These are phyloP conservation scores for Drosophila gunungcola DNA, from an alignment of 1,140 invertebrate species.

Conservation along the genomic window DNA sequence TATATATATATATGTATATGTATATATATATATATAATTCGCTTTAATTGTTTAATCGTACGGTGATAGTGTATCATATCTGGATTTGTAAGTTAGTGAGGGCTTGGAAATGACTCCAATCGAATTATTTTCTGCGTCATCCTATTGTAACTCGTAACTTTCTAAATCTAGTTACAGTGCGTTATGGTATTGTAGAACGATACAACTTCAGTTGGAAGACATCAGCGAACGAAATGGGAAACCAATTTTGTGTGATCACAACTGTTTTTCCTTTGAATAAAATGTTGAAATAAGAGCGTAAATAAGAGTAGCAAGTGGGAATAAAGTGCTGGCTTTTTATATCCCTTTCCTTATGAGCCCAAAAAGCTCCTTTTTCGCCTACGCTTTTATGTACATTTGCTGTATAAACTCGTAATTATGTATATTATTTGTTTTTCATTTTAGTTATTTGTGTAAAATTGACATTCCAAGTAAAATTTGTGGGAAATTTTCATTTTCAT, in stretches of 20 bases:
- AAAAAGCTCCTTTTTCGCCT: conserved; percentile 7
- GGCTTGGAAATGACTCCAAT: not conserved
- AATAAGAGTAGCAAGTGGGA: too few relatives aligned
- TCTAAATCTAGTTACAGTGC: not conserved
- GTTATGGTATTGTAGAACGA: not conserved
- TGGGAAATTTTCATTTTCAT: conserved; percentile 2
- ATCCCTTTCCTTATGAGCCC: not conserved
- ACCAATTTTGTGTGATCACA: conserved; percentile 31
- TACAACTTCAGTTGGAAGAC: conserved; percentile 34
- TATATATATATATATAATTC: not conserved
- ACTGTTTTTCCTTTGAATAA: not conserved
- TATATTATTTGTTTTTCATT: conserved; percentile 5
- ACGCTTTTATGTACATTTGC: conserved; percentile 23
- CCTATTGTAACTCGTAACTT: not conserved
- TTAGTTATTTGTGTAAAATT: conserved; percentile 36
- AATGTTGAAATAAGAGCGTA: not conserved
- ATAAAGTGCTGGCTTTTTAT: not conserved
- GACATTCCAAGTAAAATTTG: conserved; percentile 35
- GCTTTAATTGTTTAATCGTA: not conserved
- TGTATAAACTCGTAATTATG: conserved; percentile 6
- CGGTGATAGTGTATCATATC: not conserved
- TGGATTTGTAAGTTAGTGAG: conserved; percentile 2
- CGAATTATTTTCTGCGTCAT: not conserved
- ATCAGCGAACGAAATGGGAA: conserved; percentile 23
- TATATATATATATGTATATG: not conserved